Percentiles rank a stretch among this genome's conserved stretches.
Evolutionary conservation across 2,797 vertebrate genomes (phyloP).

Genomic region (Cyclura pinguis): DNA sequence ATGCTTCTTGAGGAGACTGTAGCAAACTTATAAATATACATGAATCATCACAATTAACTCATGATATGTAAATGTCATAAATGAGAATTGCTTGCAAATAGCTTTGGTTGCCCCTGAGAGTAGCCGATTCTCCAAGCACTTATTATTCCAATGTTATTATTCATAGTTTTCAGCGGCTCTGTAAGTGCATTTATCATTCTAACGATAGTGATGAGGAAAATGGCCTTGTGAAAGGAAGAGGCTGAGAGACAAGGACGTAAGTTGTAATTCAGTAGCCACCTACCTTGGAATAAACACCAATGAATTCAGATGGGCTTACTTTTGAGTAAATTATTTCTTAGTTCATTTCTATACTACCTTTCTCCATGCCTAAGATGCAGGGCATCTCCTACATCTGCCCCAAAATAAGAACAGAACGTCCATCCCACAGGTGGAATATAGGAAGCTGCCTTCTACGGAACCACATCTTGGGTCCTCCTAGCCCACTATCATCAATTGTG

Average conservation of each 20-base stretch:
- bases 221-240: too few relatives aligned
- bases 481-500: too few relatives aligned
- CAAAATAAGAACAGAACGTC: too few relatives aligned
- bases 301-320: not conserved
- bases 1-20: too few relatives aligned
- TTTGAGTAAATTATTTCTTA: not conserved
- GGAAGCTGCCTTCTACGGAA: too few relatives aligned
- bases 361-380: not conserved
- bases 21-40: not conserved
- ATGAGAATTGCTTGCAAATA: slow-evolving; percentile 12
- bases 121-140: not conserved
- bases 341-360: not conserved
- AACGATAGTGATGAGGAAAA: not conserved
- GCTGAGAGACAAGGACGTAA: too few relatives aligned
- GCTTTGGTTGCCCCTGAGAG: not conserved
- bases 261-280: too few relatives aligned
- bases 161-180: not conserved
- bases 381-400: not conserved
- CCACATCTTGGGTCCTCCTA: too few relatives aligned
- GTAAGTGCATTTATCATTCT: not conserved
- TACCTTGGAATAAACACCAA: too few relatives aligned
- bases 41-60: not conserved
- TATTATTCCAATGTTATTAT: slow-evolving; percentile 11
- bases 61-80: slow-evolving; percentile 4
- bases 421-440: too few relatives aligned